Evolutionary conservation across 2,113 vertebrate genomes (phyloP), one percentile per base, ranked within the genome.

Genomic region (Paedocypris sp.): DNA sequence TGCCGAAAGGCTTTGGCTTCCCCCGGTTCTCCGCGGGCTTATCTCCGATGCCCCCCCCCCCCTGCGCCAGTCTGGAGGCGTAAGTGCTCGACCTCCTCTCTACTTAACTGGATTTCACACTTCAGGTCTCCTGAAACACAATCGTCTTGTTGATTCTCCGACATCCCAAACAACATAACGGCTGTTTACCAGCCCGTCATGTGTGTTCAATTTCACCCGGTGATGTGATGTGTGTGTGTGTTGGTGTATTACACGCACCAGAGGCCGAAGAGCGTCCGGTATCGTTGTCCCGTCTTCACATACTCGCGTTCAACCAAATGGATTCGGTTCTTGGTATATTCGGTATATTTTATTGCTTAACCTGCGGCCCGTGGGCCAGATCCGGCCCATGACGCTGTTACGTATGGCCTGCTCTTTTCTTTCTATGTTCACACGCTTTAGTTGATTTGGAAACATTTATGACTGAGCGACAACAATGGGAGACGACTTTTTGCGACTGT

Each of bases 31-130:
- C 18, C 20, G 15, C 33, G 10, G 15, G 32, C 18, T 39, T 31
- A 54, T 36, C 48, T 15, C 57, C n/a, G 28, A 9, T 18, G 5
- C 28, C 47, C 29, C 52, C 48, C 74, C 67, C 51, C 56, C 48
- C 15, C 60, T 53, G 65, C 64, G 72, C 66, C 56, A 69, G 74
- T 62, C 69, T 75, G 77, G 73, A 79, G 77, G 71, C 58, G 71
- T 71, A 66, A 66, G 64, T 36, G 64, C 28, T 42, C 41, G 63
- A 69, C 79, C 73, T 83, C 78, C 73, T 51, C 65, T 72, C 60
- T 77, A 79, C 76, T 81, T 84, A 84, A 86, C 77, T 81, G 54
- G 45, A 84, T 84, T 85, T 85, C 82, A 85, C 82, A 85, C 82
- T 80, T 82, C 64, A 72, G 64, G 62, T 66, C 71, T 49, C 53